These are phyloP conservation scores for Anoplolepis gracilipes DNA, from an alignment of 1,140 invertebrate genomes.

Conservation along the genomic window DNA sequence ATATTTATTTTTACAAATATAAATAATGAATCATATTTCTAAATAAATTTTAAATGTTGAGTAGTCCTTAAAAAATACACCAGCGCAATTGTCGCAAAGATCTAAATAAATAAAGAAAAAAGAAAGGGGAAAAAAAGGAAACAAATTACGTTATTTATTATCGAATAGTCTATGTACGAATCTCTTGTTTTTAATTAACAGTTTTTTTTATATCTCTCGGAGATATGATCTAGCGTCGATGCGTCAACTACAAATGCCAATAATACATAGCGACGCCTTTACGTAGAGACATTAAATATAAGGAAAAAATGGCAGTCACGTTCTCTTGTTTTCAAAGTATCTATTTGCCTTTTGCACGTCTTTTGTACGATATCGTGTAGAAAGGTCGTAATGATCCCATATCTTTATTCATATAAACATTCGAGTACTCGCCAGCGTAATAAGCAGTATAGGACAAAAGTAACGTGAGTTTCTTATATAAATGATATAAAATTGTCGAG, in stretches of 20 bases:
- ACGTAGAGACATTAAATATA: slow-evolving; percentile 1
- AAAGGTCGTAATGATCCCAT: slow-evolving; percentile 57
- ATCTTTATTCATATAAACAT: slow-evolving; percentile 59
- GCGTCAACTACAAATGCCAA: slow-evolving; percentile 43
- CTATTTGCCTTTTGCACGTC: neutral
- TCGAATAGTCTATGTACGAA: neutral
- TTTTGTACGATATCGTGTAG: slow-evolving; percentile 28
- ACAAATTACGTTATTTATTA: slow-evolving; percentile 28
- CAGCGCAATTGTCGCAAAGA: slow-evolving; percentile 1
- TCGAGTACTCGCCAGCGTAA: neutral
- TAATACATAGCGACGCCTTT: neutral
- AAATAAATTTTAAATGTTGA: slow-evolving; percentile 1
- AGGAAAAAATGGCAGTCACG: slow-evolving; percentile 20
- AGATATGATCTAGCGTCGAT: slow-evolving; percentile 17
- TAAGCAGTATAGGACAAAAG: neutral
- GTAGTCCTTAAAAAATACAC: neutral
- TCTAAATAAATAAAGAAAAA: slow-evolving; percentile 10
- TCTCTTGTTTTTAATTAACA: neutral
- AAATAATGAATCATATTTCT: neutral
- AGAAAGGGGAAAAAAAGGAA: too few relatives aligned
- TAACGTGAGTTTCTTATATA: slow-evolving; percentile 32
- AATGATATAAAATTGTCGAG: neutral
- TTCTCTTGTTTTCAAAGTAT: slow-evolving; percentile 46
- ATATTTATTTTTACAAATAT: neutral
- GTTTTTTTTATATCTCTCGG: neutral